A percentile compares a stretch with the other conserved stretches of the same genome.
phyloP scores from a whole-genome alignment of 2,113 vertebrate species.

The Stercorarius parasiticus region DNA sequence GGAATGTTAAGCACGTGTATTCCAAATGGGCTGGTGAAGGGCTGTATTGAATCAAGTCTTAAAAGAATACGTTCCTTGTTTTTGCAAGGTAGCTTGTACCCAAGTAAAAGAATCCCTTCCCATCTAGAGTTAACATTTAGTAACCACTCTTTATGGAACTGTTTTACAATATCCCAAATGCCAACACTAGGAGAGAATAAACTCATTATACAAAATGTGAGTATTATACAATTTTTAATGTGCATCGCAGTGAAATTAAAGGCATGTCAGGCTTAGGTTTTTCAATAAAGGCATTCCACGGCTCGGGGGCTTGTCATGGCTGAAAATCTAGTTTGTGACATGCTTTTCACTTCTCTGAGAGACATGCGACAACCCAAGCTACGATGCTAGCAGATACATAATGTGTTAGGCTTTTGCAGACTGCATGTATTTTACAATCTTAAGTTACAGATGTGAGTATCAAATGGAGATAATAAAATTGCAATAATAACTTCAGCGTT shows the following conservation, averaged over 20 bases:
- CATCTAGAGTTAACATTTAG: background rate
- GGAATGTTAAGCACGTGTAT: background rate
- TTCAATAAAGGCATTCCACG: background rate
- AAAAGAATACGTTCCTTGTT: background rate
- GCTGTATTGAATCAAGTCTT: background rate
- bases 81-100: background rate
- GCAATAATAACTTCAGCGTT: background rate
- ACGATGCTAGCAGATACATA: background rate
- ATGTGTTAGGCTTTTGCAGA: background rate
- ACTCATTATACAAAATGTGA: background rate
- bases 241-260: slow-evolving; percentile 40
- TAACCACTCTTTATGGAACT: background rate
- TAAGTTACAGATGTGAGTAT: background rate
- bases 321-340: slow-evolving; percentile 44
- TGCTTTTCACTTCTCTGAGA: slow-evolving; percentile 29
- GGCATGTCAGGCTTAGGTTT: slow-evolving; percentile 28
- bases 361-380: background rate
- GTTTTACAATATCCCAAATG: background rate
- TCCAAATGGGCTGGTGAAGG: background rate
- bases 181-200: background rate
- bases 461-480: background rate
- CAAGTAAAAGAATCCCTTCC: background rate
- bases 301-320: slow-evolving; percentile 24
- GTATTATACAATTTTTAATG: slow-evolving; percentile 12
- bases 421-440: background rate